phyloP scores from a whole-genome alignment of 1,140 invertebrate genomes.

The Thalassaphorura encarpata region DNA sequence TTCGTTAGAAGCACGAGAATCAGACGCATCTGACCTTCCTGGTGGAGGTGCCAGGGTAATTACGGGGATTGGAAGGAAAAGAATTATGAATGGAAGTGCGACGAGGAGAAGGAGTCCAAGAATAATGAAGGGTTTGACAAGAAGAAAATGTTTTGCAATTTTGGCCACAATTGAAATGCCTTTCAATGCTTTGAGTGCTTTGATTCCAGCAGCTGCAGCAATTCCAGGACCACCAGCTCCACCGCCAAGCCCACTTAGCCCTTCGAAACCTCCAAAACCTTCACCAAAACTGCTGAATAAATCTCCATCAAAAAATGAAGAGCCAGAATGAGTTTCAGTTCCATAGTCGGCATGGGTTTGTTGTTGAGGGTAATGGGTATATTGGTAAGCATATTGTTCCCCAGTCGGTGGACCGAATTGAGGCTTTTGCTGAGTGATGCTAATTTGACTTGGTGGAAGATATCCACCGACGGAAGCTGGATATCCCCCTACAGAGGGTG shows the following conservation, averaged over 20 bases:
- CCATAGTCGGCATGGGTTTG: neutral
- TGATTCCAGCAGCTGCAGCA: slow-evolving; percentile 8
- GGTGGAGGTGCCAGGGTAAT: slow-evolving; percentile 16
- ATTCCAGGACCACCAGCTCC: slow-evolving; percentile 13
- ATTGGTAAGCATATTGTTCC: no score
- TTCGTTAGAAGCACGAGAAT: neutral
- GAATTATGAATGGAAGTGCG: slow-evolving; percentile 17
- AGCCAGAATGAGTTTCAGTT: neutral
- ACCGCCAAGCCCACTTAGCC: slow-evolving; percentile 5
- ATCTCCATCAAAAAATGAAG: neutral
- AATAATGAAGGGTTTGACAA: slow-evolving; percentile 25
- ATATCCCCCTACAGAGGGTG: no score
- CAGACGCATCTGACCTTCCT: neutral
- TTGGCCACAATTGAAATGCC: slow-evolving; percentile 10
- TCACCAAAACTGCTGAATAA: slow-evolving; percentile 2
- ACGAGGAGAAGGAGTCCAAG: slow-evolving; percentile 25
- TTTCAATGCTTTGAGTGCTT: neutral
- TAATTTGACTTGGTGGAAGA: no score
- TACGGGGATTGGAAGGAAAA: slow-evolving; percentile 30
- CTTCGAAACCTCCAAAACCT: slow-evolving; percentile 8
- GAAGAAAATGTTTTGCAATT: slow-evolving; percentile 22
- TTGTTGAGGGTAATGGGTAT: neutral
- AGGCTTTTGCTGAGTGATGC: no score
- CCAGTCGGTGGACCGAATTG: no score
- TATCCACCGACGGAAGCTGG: no score